Conservation (phyloP, 1,140 invertebrate species). For the Camponotus floridanus region DNA sequence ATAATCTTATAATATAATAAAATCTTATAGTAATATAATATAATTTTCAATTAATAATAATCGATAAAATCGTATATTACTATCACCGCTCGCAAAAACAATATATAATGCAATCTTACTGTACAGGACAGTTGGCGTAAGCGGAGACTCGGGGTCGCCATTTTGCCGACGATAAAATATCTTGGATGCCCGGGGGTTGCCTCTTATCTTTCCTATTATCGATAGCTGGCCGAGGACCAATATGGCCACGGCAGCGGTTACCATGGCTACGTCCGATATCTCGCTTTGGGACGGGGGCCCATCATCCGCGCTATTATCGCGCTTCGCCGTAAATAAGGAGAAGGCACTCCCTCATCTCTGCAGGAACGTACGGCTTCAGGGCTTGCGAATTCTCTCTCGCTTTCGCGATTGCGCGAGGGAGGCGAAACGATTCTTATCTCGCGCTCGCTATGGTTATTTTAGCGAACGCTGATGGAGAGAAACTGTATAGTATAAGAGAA, state of each 20-base stretch:
- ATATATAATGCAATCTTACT: background rate
- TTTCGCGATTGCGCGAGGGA: background rate
- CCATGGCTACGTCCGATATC: slow-evolving; percentile 78
- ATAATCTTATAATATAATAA: too few species aligned
- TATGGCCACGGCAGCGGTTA: slow-evolving; percentile 80
- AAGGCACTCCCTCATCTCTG: slow-evolving; percentile 71
- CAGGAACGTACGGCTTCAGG: slow-evolving; percentile 4
- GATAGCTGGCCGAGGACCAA: slow-evolving; percentile 85
- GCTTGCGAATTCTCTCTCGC: background rate
- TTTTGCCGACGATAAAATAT: slow-evolving; percentile 78
- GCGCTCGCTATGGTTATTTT: slow-evolving; percentile 11
- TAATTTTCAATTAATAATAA: too few species aligned
- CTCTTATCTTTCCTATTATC: slow-evolving; percentile 86
- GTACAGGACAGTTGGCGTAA: slow-evolving; percentile 17
- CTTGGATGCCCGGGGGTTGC: slow-evolving; percentile 64
- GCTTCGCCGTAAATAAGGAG: slow-evolving; percentile 83
- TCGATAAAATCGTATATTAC: too few species aligned
- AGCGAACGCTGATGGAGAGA: slow-evolving; percentile 15
- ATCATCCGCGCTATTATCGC: slow-evolving; percentile 85
- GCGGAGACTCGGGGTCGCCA: slow-evolving; percentile 73
- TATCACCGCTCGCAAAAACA: background rate
- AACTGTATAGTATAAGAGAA: background rate
- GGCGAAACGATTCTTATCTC: slow-evolving; percentile 14
- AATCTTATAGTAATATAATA: too few species aligned
- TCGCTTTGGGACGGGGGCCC: slow-evolving; percentile 74